phyloP scores from a whole-genome alignment of 2,888 invertebrate species.

The Volucella inflata region DNA sequence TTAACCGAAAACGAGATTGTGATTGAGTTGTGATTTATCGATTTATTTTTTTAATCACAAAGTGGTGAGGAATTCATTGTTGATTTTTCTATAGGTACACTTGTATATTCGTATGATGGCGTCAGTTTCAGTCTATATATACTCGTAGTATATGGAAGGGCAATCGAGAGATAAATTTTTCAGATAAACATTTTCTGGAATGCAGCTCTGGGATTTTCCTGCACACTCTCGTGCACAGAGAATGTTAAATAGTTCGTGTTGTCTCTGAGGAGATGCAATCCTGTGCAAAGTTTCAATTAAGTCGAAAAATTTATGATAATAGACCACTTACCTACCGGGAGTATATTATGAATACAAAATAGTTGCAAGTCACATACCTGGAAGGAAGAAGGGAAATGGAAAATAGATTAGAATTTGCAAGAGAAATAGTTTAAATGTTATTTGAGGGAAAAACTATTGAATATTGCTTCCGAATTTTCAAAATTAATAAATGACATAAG shows the following conservation, averaged over 20 bases:
- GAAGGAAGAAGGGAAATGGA: not conserved
- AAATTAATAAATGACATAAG: too few relatives aligned
- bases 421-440: not conserved
- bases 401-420: not conserved
- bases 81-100: too few relatives aligned
- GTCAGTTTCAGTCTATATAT: too few relatives aligned
- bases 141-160: too few relatives aligned
- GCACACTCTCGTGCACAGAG: not conserved
- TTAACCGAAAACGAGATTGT: constrained; percentile 15
- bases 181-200: too few relatives aligned
- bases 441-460: too few relatives aligned
- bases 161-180: too few relatives aligned
- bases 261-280: not conserved
- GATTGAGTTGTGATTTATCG: not conserved
- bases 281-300: not conserved
- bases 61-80: too few relatives aligned
- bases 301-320: not conserved
- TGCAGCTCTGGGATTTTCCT: too few relatives aligned
- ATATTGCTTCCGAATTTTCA: too few relatives aligned
- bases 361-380: constrained; percentile 27
- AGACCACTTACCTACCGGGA: constrained; percentile 3
- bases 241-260: not conserved
- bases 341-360: not conserved
- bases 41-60: not conserved
- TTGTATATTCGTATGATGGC: too few relatives aligned